Conservation (phyloP, 2,113 vertebrate genomes). For the Poeciliopsis retropinna region DNA sequence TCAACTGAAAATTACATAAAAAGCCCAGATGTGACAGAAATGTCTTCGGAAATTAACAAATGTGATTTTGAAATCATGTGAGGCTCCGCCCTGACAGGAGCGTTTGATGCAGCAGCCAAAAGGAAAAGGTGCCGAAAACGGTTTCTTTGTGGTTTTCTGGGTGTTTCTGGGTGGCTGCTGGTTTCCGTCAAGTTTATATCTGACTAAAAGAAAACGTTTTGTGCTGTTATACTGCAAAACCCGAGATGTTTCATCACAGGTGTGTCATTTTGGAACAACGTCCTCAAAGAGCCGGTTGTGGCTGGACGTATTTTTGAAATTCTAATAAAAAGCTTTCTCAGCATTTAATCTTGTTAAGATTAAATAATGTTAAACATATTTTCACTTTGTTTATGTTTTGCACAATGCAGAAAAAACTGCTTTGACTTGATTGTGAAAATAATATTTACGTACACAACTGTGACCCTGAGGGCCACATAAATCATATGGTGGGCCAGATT, state of each 20-base stretch:
- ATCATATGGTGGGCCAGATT: too few species aligned
- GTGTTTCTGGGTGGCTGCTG: neutral
- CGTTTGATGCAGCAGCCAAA: neutral
- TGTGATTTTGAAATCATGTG: constrained; percentile 39
- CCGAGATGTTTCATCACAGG: neutral
- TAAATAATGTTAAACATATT: too few species aligned
- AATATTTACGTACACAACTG: too few species aligned
- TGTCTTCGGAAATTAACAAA: neutral
- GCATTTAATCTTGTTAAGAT: too few species aligned
- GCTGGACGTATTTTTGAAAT: too few species aligned
- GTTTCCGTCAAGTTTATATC: neutral
- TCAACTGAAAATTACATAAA: neutral
- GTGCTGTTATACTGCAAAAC: neutral
- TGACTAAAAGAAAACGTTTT: neutral
- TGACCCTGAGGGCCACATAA: too few species aligned
- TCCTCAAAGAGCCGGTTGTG: too few species aligned
- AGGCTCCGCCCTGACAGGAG: constrained; percentile 9
- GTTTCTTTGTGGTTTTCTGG: constrained; percentile 8
- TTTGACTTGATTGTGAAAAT: too few species aligned
- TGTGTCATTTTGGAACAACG: too few species aligned
- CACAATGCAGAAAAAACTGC: too few species aligned
- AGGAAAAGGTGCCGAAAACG: constrained; percentile 42
- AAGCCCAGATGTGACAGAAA: neutral
- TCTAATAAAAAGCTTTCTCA: too few species aligned
- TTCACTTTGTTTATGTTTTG: too few species aligned